Conservation (phyloP, 2,113 vertebrate species). For the Eptesicus fuscus region DNA sequence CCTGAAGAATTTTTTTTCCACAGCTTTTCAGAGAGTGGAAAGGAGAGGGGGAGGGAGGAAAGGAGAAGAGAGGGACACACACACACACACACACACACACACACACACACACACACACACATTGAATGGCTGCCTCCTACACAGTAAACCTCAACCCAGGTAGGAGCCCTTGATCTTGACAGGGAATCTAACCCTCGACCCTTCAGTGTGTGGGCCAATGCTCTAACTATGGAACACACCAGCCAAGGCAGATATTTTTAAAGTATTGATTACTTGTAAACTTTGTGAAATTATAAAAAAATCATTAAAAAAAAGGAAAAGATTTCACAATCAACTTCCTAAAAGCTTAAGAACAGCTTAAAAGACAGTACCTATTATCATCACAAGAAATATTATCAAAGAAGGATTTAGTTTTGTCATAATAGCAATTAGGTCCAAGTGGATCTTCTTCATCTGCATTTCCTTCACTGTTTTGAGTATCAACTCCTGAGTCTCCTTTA, state of each 20-base stretch:
- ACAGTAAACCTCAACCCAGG: not conserved
- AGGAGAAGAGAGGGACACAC: not conserved
- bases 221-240: not conserved
- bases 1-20: no score
- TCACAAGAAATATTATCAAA: conserved; percentile 99
- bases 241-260: not conserved
- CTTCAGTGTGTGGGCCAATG: not conserved
- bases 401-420: conserved; percentile 99
- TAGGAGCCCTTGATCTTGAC: not conserved
- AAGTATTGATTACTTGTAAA: not conserved
- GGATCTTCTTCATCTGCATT: conserved; percentile 92
- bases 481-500: conserved; percentile 91
- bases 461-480: conserved; percentile 90
- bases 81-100: no score
- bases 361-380: conserved; percentile 87
- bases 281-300: not conserved
- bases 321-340: not conserved
- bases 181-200: not conserved
- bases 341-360: not conserved
- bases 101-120: no score
- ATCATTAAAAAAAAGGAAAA: not conserved
- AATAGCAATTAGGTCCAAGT: conserved; percentile 91
- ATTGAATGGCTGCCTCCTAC: not conserved
- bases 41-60: not conserved
- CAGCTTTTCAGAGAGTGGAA: not conserved